Evolutionary conservation across 2,797 vertebrate genomes (phyloP).

Genomic region (Microctenopoma stevenorrisi): DNA sequence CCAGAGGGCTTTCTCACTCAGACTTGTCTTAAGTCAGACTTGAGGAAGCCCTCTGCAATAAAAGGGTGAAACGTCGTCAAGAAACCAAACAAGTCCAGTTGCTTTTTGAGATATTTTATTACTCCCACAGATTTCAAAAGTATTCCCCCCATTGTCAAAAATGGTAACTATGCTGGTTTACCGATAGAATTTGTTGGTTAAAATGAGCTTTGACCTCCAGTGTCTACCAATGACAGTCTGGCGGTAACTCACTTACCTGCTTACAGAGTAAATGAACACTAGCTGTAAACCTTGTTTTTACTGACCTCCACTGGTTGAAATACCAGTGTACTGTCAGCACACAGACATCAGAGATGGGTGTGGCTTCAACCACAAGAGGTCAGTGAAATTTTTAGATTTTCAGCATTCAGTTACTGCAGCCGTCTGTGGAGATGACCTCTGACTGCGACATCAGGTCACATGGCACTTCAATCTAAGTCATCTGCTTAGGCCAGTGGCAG

Average conservation of each 20-base stretch:
- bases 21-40: no score
- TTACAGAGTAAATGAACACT: slow-evolving; percentile 1
- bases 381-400: slow-evolving; percentile 1
- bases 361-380: slow-evolving; percentile 33
- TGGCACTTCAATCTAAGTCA: slow-evolving; percentile 7
- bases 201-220: neutral
- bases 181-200: no score
- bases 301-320: slow-evolving; percentile 20
- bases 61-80: no score
- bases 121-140: no score
- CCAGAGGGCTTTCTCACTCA: no score
- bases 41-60: no score
- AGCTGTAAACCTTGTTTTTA: slow-evolving; percentile 2
- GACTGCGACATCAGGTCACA: neutral
- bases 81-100: no score
- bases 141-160: no score
- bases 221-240: neutral
- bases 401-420: slow-evolving; percentile 10
- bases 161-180: no score
- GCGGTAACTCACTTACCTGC: slow-evolving; percentile 34
- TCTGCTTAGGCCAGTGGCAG: slow-evolving; percentile 1
- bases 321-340: neutral
- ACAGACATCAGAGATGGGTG: slow-evolving; percentile 29
- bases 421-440: neutral
- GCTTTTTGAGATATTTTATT: no score